phyloP scores from a whole-genome alignment of 2,888 invertebrate genomes.

The Heliconius cydno region DNA sequence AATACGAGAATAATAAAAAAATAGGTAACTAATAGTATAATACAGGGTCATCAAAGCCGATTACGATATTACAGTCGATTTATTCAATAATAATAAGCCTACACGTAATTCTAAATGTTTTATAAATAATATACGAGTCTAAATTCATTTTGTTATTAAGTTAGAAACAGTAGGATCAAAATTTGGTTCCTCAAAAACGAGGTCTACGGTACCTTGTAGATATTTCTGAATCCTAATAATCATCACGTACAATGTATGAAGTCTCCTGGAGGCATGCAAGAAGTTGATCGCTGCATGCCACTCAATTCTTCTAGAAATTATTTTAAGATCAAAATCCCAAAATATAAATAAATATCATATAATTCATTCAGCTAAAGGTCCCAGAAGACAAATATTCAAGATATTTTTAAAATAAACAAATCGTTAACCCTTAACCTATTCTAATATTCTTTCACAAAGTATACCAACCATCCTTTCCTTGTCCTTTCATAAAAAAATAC shows the following conservation, averaged over 20 bases:
- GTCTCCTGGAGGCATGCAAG: no score
- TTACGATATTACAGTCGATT: constrained; percentile 5
- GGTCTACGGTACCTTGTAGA: background rate
- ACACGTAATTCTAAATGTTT: background rate
- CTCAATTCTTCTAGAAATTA: background rate
- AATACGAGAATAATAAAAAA: background rate
- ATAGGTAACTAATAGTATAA: background rate
- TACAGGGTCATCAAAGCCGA: background rate
- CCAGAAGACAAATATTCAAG: background rate
- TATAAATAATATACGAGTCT: background rate
- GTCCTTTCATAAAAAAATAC: background rate
- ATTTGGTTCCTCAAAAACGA: background rate
- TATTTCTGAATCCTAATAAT: background rate
- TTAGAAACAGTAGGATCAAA: background rate
- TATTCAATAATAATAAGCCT: constrained; percentile 1
- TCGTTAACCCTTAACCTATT: background rate
- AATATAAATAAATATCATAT: background rate
- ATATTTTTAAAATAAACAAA: background rate
- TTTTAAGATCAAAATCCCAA: background rate
- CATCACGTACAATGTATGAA: background rate
- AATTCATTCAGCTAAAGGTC: background rate
- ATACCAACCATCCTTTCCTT: background rate
- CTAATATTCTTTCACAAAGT: background rate
- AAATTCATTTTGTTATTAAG: background rate
- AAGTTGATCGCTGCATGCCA: background rate